These are phyloP conservation scores for Herpailurus yagouaroundi DNA, from an alignment of 2,113 vertebrate genomes.

Conservation along the genomic window DNA sequence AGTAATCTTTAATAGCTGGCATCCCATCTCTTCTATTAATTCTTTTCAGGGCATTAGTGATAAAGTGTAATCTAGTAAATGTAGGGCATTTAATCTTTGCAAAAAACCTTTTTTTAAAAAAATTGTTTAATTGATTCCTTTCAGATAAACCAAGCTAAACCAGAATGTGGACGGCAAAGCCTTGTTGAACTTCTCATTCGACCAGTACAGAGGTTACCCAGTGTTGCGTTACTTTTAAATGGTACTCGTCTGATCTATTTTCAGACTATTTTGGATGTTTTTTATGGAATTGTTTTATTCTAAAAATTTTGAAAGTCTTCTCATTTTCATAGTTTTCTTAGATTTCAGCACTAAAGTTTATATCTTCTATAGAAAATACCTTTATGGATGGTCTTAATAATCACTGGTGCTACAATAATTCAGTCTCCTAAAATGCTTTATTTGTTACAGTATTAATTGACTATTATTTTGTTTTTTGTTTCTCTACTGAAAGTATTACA, in stretches of 20 bases:
- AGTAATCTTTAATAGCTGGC: background rate
- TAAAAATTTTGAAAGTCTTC: background rate
- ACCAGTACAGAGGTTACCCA: constrained; percentile 97
- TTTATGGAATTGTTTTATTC: background rate
- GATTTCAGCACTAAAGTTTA: constrained; percentile 16
- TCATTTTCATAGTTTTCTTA: constrained; percentile 39
- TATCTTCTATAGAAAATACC: constrained; percentile 7
- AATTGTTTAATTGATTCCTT: constrained; percentile 26
- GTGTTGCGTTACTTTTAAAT: constrained; percentile 95
- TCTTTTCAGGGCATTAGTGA: background rate
- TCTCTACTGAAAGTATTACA: background rate
- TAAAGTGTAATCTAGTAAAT: background rate
- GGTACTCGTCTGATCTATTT: constrained; percentile 84
- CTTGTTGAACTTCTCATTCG: constrained; percentile 97
- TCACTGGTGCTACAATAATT: constrained; percentile 20
- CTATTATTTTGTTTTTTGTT: background rate
- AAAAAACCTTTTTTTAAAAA: background rate
- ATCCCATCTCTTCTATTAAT: background rate
- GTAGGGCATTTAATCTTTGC: background rate
- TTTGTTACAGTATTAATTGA: background rate
- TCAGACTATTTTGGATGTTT: background rate
- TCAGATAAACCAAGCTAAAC: constrained; percentile 98
- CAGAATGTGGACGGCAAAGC: constrained; percentile 96
- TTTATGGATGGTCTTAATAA: constrained; percentile 26
- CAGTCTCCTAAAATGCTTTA: background rate